phyloP scores from a whole-genome alignment of 2,888 invertebrate species.

The Mantis religiosa region DNA sequence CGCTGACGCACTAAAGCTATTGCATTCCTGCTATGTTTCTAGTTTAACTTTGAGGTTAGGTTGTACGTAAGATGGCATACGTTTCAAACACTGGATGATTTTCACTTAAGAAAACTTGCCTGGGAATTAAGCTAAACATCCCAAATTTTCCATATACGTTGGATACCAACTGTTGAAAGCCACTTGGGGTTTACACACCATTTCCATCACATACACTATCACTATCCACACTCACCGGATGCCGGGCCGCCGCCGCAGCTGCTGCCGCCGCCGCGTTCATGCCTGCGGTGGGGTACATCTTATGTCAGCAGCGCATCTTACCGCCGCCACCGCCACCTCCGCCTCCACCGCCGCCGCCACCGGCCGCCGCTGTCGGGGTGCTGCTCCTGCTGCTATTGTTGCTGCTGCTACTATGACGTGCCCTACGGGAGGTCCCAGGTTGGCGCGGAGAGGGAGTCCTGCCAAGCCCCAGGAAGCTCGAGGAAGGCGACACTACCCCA shows the following conservation, averaged over 20 bases:
- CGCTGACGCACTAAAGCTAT: too few species aligned
- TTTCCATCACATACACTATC: too few species aligned
- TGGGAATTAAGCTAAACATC: too few species aligned
- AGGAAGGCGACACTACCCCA: background rate
- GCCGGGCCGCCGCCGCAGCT: slow-evolving; percentile 77
- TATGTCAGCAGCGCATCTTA: slow-evolving; percentile 45
- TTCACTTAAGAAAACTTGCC: too few species aligned
- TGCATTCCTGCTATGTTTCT: too few species aligned
- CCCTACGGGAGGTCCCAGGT: background rate
- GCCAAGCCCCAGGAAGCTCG: background rate
- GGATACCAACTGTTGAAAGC: too few species aligned
- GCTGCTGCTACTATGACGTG: background rate
- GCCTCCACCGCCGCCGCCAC: slow-evolving; percentile 8
- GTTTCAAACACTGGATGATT: too few species aligned
- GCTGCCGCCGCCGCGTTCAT: slow-evolving; percentile 84
- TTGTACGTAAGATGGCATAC: too few species aligned
- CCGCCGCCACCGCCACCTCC: slow-evolving; percentile 7
- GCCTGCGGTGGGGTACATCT: slow-evolving; percentile 82
- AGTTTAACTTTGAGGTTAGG: too few species aligned
- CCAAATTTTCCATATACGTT: too few species aligned
- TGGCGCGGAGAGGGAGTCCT: background rate
- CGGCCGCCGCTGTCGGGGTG: slow-evolving; percentile 18
- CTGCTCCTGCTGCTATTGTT: background rate
- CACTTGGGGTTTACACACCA: too few species aligned
- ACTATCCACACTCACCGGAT: slow-evolving; percentile 76